Evolutionary conservation across 2,113 vertebrate genomes (phyloP).

Genomic region (Plestiodon gilberti): DNA sequence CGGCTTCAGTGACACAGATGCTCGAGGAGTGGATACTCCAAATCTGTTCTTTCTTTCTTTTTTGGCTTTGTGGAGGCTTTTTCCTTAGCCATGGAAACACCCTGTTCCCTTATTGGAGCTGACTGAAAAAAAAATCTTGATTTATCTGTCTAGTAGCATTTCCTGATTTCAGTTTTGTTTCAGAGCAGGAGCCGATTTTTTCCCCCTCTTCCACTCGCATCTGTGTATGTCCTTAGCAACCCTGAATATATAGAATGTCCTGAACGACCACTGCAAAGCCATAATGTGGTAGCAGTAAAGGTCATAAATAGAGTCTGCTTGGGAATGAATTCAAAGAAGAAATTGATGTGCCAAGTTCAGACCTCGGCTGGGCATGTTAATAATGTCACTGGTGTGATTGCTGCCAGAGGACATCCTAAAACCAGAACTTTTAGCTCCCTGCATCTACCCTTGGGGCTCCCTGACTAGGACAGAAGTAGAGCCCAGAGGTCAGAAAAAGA

Average conservation of each 20-base stretch:
- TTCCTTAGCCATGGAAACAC: constrained; percentile 20
- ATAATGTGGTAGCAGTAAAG: constrained; percentile 64
- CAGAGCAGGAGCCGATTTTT: constrained; percentile 40
- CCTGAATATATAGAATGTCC: constrained; percentile 35
- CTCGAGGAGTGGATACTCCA: neutral
- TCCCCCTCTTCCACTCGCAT: constrained; percentile 35
- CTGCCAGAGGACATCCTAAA: constrained; percentile 66
- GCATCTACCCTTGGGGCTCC: constrained; percentile 50
- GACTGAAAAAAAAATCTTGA: constrained; percentile 29
- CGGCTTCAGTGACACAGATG: constrained; percentile 28
- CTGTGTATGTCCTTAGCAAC: constrained; percentile 41
- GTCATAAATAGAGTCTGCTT: constrained; percentile 68
- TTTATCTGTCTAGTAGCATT: constrained; percentile 62
- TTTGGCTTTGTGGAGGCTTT: neutral
- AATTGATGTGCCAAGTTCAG: constrained; percentile 52
- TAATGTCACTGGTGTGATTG: constrained; percentile 65
- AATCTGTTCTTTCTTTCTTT: neutral
- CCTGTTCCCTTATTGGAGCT: constrained; percentile 31
- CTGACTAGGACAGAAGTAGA: constrained; percentile 22
- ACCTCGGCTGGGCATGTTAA: constrained; percentile 69
- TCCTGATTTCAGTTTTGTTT: constrained; percentile 52
- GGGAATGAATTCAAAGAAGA: constrained; percentile 71
- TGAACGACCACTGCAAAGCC: constrained; percentile 35
- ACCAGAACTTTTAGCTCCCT: constrained; percentile 41
- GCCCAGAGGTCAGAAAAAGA: constrained; percentile 63